Conservation (phyloP, 2,888 invertebrate species). For the Drosophila testacea region DNA sequence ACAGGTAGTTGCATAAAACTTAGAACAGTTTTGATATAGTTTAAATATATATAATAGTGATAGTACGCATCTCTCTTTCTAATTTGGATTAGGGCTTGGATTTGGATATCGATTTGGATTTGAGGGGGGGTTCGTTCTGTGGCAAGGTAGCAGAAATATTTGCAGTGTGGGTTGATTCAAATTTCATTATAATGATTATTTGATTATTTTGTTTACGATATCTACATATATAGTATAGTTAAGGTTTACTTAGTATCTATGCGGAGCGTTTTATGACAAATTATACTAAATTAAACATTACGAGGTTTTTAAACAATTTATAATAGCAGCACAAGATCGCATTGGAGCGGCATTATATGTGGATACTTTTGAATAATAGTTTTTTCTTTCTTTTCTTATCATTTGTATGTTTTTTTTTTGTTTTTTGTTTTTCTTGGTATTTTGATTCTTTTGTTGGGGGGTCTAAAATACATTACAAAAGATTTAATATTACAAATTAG, state of each 20-base stretch:
- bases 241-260: conserved; percentile 61
- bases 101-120: conserved; percentile 16
- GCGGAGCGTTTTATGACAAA: conserved; percentile 38
- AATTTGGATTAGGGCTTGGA: conserved; percentile 13
- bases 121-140: conserved; percentile 49
- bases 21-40: conserved; percentile 72
- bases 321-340: conserved; percentile 48
- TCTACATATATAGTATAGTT: conserved; percentile 59
- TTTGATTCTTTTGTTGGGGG: conserved; percentile 12
- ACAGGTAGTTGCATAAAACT: conserved; percentile 65
- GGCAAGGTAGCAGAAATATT: conserved; percentile 75
- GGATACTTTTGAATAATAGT: conserved; percentile 37
- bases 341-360: conserved; percentile 28
- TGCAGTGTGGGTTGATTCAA: conserved; percentile 52
- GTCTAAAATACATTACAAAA: conserved; percentile 47
- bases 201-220: conserved; percentile 42
- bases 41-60: conserved; percentile 26
- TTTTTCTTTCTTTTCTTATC: conserved; percentile 15
- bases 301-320: conserved; percentile 67
- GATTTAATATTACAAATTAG: conserved; percentile 53
- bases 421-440: conserved; percentile 3
- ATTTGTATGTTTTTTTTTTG: conserved; percentile 12
- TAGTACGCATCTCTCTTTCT: conserved; percentile 20
- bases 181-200: conserved; percentile 51
- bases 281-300: conserved; percentile 74